Conservation (phyloP, 1,140 invertebrate species). For the Magallana gigas region DNA sequence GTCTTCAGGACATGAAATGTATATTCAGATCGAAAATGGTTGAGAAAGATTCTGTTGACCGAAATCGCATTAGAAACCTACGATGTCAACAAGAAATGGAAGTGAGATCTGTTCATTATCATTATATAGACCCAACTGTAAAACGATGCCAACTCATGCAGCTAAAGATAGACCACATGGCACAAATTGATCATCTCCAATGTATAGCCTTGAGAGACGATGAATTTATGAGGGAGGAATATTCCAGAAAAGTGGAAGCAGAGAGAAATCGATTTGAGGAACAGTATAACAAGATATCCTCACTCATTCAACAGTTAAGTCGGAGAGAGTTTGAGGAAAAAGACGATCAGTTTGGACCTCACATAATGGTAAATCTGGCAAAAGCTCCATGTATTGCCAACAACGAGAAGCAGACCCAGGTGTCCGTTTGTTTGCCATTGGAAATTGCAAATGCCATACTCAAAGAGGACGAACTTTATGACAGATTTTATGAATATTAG, state of each 20-base stretch:
- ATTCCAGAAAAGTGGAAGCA: conserved; percentile 17
- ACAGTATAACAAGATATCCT: conserved; percentile 26
- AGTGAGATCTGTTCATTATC: conserved; percentile 1
- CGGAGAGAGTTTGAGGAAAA: conserved; percentile 5
- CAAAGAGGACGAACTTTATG: conserved; percentile 56
- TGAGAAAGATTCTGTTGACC: not conserved
- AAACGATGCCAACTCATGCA: conserved; percentile 40
- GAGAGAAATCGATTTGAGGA: conserved; percentile 23
- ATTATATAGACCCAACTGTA: not conserved
- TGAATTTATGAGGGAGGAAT: not conserved
- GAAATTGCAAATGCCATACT: conserved; percentile 53
- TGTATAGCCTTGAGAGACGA: conserved; percentile 23
- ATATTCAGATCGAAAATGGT: not conserved
- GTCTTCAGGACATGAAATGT: conserved; percentile 12
- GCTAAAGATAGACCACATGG: conserved; percentile 34
- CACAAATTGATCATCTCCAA: conserved; percentile 30
- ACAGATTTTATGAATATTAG: conserved; percentile 53
- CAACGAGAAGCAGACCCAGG: conserved; percentile 45
- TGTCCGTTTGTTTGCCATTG: conserved; percentile 55
- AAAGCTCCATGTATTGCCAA: conserved; percentile 57
- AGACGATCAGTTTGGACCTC: conserved; percentile 50
- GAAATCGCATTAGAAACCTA: not conserved
- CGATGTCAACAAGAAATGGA: conserved; percentile 46
- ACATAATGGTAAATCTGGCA: conserved; percentile 45
- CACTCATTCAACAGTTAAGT: conserved; percentile 45